Evolutionary conservation across 2,113 vertebrate species (phyloP).

Genomic region (Narcine bancroftii): DNA sequence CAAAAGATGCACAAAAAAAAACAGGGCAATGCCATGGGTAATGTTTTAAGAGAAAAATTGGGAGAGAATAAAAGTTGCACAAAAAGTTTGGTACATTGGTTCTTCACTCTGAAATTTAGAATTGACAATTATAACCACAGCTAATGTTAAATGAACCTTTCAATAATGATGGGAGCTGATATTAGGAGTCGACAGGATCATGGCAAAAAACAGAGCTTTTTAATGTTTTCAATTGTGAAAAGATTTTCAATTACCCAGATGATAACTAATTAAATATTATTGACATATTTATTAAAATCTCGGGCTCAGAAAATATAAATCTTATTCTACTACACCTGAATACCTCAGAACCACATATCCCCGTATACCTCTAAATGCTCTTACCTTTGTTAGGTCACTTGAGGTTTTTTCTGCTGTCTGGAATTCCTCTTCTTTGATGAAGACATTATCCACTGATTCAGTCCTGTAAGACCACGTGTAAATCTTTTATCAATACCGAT

Average conservation of each 20-base stretch:
- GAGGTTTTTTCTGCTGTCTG: neutral
- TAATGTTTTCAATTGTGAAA: slow-evolving; percentile 9
- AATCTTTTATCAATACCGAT: neutral
- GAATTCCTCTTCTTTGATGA: neutral
- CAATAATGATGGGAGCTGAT: neutral
- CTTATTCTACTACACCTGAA: neutral
- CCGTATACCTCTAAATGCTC: neutral
- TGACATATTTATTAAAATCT: neutral
- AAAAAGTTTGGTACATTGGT: neutral
- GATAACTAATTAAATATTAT: neutral
- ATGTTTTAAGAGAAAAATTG: neutral
- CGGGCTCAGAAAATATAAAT: neutral
- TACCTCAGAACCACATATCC: neutral
- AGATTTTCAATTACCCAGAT: neutral
- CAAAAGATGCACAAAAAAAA: neutral
- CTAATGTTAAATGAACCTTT: neutral
- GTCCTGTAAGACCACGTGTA: neutral
- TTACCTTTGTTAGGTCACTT: neutral
- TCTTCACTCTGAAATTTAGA: neutral
- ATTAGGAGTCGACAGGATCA: neutral
- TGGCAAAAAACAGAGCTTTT: neutral
- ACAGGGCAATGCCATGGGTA: neutral
- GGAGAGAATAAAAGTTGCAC: neutral
- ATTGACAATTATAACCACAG: neutral
- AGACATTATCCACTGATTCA: slow-evolving; percentile 16